Base-by-base conservation (phyloP, 2,888 invertebrate species). In the Calameuta filiformis region DNA sequence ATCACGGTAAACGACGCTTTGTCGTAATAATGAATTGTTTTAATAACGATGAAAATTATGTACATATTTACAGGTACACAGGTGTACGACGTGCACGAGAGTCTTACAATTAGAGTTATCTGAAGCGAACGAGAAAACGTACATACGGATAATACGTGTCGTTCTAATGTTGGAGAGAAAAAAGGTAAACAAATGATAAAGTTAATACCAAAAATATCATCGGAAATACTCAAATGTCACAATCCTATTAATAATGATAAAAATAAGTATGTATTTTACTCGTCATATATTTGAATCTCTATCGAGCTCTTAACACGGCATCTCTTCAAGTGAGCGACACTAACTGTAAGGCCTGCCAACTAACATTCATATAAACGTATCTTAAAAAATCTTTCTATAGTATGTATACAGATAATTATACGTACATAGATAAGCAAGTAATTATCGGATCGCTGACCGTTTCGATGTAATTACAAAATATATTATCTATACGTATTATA, bases 41-140 rank as follows among this genome's bases (percentile, higher is more conserved):
- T 87, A 87, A 87, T 87, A 87, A 87, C 87, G 85, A 87, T 87
- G 87, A 86, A 87, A 86, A 87, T 83, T 87, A 87, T 87, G 78
- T 87, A 87, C 87, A 87, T 87, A 87, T 87, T 84, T 87, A 87
- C 87, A 87, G 79, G 30, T 79, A 83, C 82, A 81, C 83, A 79
- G 78, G 81, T 76, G 31, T 77, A 81, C 76, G 81, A 81, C 76
- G 73, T 77, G 75, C 75, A 73, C 73, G 9, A 76, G 78, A 77
- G 76, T 56, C 56, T 56, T 56, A 23, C 31, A 71, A 71, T 34
- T 31, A 12, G 9, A 12, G 71, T 34, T 71, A 31, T 31, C 71
- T 31, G 23, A 31, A 71, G 33, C 34, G 71, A 15, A 71, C 34
- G 34, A 31, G 31, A 71, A 71, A 71, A 71, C 71, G 71, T 71